Evolutionary conservation across 2,797 vertebrate genomes (phyloP), one percentile per base, ranked within the genome.

Genomic region (Rhinatrema bivittatum): DNA sequence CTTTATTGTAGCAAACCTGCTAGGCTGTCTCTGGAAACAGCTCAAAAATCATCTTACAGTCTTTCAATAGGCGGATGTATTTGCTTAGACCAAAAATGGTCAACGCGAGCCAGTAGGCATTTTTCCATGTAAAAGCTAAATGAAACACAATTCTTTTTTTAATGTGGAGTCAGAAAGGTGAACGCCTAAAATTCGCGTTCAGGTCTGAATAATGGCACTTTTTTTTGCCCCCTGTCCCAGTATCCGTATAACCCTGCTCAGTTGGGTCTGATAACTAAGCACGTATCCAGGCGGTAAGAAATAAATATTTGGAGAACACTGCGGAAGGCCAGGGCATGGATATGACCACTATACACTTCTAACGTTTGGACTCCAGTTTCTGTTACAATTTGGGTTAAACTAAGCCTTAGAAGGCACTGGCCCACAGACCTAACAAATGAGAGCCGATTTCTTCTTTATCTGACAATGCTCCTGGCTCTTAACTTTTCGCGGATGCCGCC

Each of bases 181-280:
- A 36, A 26, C 32, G 20, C 24, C 16, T 20, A 31, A 20, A 20
- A 24, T 43, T 43, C 17, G 13, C 5, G 25, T 18, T 32, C 25
- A 30, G 30, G 30, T 22, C 30, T 38, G 33, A 42, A 46, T 37
- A 53, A 53, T 46, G 38, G 33, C 30, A 25, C 16, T n/a, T 25
- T 33, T 25, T 46, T 42, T 29, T 29, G n/a, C n/a, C n/a, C n/a
- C n/a, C 19, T 19, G 20, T 13, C 13, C 39, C 25, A 10, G 15
- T 18, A 26, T 28, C 28, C 41, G 22, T 39, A 47, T 20, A 51
- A 35, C 38, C 48, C 29, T 37, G 58, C 53, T 53, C 47, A 45
- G 27, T 32, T 35, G 12, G 36, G 7, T 21, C 16, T 22, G 37
- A 36, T 39, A 43, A 43, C 18, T 26, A 46, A 39, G 36, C 32